A percentile compares a stretch with the other conserved stretches of the same genome.
Evolutionary conservation across 2,888 invertebrate genomes (phyloP).

Genomic region (Mesopsocus fuscifrons): DNA sequence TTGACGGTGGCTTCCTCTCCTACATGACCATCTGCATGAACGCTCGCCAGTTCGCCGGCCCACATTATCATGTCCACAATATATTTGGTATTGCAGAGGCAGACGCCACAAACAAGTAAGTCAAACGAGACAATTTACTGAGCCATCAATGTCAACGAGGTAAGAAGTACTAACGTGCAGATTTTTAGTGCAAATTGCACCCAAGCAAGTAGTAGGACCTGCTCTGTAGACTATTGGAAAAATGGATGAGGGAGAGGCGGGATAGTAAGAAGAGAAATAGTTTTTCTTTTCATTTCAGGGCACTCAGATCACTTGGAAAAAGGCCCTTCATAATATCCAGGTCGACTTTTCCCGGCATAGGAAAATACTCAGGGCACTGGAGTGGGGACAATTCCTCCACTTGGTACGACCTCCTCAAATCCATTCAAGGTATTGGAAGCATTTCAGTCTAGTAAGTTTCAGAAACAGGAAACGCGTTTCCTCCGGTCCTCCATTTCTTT

Average conservation of each 20-base stretch:
- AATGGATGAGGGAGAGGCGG: too few species aligned
- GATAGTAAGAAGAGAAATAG: conserved; percentile 1
- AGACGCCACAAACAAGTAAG: conserved; percentile 45
- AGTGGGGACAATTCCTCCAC: conserved; percentile 55
- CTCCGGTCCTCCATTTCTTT: too few species aligned
- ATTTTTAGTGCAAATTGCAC: too few species aligned
- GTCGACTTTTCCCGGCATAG: conserved; percentile 56
- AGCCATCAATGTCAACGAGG: too few species aligned
- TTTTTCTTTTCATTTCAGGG: conserved; percentile 28
- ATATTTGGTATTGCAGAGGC: conserved; percentile 54
- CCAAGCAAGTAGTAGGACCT: too few species aligned
- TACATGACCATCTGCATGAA: conserved; percentile 63
- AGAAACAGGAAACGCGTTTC: not conserved
- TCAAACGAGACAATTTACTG: too few species aligned
- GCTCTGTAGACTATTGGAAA: too few species aligned
- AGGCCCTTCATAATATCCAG: conserved; percentile 61
- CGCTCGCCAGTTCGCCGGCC: conserved; percentile 42
- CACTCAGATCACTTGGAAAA: conserved; percentile 42
- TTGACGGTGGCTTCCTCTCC: conserved; percentile 26
- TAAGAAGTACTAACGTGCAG: too few species aligned
- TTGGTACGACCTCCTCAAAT: conserved; percentile 56
- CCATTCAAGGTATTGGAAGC: conserved; percentile 32
- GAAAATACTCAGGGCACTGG: conserved; percentile 59
- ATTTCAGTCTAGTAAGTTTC: not conserved
- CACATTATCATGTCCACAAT: conserved; percentile 59